These are phyloP conservation scores for Oxystoma pomonae DNA, from an alignment of 2,888 invertebrate species.

Conservation along the genomic window DNA sequence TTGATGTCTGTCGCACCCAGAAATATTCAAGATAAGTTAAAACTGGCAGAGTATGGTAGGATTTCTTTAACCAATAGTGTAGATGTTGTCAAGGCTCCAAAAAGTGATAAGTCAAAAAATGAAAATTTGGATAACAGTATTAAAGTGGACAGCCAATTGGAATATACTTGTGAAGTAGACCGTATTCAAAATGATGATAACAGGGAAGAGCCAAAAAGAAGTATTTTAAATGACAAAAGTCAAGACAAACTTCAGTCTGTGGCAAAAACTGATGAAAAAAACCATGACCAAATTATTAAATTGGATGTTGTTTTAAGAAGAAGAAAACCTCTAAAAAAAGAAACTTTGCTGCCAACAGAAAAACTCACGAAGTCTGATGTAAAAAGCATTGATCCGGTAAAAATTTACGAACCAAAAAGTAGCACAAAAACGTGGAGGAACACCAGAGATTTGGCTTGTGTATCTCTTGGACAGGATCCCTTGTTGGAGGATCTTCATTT, in stretches of 20 bases:
- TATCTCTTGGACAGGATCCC: slow-evolving; percentile 59
- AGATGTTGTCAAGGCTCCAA: slow-evolving; percentile 23
- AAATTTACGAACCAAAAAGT: slow-evolving; percentile 48
- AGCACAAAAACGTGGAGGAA: slow-evolving; percentile 54
- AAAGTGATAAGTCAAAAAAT: slow-evolving; percentile 1
- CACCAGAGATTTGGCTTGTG: slow-evolving; percentile 57
- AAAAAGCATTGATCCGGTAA: slow-evolving; percentile 38
- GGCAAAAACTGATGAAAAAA: not conserved
- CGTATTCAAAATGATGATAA: not conserved
- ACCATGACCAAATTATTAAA: not conserved
- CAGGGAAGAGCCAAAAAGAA: not conserved
- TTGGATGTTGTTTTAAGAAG: not conserved
- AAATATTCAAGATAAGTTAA: slow-evolving; percentile 28
- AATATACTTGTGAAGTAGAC: not conserved
- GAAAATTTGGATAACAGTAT: not conserved
- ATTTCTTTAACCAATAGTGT: slow-evolving; percentile 27
- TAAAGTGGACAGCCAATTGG: not conserved
- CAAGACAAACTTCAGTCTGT: too few relatives aligned
- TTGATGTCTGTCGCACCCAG: slow-evolving; percentile 30
- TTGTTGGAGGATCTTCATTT: slow-evolving; percentile 39
- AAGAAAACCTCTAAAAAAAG: not conserved
- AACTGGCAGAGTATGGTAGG: slow-evolving; percentile 34
- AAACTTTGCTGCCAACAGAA: not conserved
- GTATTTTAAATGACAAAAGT: not conserved
- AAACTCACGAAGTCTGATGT: slow-evolving; percentile 1